Conservation (phyloP, 2,888 invertebrate genomes). For the Drosophila prolongata region DNA sequence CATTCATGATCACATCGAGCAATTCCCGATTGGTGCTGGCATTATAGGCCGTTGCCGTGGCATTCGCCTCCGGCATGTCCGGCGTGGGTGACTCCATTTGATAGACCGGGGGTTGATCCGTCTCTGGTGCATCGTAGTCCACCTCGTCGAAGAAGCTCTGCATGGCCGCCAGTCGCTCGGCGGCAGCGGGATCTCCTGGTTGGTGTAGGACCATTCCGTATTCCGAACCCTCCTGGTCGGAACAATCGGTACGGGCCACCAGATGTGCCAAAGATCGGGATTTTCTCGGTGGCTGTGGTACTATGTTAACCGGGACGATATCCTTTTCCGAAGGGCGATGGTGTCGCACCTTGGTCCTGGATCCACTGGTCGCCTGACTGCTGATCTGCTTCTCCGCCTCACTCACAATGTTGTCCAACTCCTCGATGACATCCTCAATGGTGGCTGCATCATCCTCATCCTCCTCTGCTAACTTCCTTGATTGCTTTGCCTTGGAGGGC, state of each 20-base stretch:
- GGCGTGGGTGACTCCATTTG: constrained; percentile 67
- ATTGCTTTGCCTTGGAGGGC: constrained; percentile 71
- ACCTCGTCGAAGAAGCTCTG: constrained; percentile 82
- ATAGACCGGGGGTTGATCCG: constrained; percentile 65
- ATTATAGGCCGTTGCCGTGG: constrained; percentile 73
- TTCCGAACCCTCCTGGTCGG: constrained; percentile 83
- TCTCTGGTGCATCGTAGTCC: constrained; percentile 75
- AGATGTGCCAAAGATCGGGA: constrained; percentile 90
- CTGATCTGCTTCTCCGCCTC: constrained; percentile 90
- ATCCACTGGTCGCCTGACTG: constrained; percentile 37
- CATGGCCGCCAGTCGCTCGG: constrained; percentile 75
- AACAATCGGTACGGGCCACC: constrained; percentile 86
- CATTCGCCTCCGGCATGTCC: constrained; percentile 76
- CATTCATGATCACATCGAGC: constrained; percentile 86
- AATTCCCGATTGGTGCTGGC: constrained; percentile 86
- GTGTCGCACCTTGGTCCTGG: constrained; percentile 68
- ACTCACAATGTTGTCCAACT: constrained; percentile 92
- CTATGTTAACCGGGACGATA: constrained; percentile 91
- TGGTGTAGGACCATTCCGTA: constrained; percentile 85
- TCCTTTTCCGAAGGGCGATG: constrained; percentile 86
- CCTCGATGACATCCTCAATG: constrained; percentile 94
- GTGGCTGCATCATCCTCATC: constrained; percentile 88
- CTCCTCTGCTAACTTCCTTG: constrained; percentile 40
- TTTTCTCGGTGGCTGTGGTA: constrained; percentile 92
- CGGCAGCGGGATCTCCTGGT: constrained; percentile 66